These are phyloP conservation scores for Oreotragus oreotragus DNA, from an alignment of 2,113 vertebrate species.

Conservation along the genomic window DNA sequence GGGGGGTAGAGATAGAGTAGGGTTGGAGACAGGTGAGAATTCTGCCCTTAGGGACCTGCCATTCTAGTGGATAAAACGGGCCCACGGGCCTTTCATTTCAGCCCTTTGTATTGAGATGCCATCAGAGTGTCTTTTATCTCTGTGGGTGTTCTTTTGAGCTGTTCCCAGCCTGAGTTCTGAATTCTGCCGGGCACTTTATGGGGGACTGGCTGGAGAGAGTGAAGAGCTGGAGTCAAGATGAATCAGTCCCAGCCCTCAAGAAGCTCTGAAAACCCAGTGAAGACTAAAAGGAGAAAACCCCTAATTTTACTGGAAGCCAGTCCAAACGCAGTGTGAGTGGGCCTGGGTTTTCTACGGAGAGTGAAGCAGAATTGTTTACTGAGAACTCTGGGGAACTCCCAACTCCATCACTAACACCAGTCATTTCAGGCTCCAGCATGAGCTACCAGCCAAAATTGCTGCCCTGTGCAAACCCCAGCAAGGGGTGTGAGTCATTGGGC, in stretches of 20 bases:
- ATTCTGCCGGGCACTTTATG: background rate
- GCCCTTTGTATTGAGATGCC: background rate
- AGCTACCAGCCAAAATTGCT: background rate
- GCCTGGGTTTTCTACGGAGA: background rate
- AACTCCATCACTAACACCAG: background rate
- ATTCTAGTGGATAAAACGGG: background rate
- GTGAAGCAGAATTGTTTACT: background rate
- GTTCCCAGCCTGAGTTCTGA: background rate
- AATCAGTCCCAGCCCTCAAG: background rate
- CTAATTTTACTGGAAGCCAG: background rate
- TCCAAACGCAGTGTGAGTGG: background rate
- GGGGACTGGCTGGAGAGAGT: background rate
- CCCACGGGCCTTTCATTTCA: background rate
- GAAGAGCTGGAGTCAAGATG: background rate
- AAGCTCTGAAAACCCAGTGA: background rate
- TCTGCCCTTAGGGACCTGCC: background rate
- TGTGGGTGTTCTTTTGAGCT: background rate
- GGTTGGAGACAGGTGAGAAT: background rate
- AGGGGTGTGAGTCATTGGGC: background rate
- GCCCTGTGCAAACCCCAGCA: background rate
- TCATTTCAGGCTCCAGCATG: background rate
- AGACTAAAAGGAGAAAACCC: background rate
- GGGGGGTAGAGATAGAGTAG: background rate
- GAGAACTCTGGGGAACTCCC: background rate
- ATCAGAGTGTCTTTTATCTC: background rate